Conservation (phyloP, 2,113 vertebrate genomes). For the Rhagologus leucostigma region DNA sequence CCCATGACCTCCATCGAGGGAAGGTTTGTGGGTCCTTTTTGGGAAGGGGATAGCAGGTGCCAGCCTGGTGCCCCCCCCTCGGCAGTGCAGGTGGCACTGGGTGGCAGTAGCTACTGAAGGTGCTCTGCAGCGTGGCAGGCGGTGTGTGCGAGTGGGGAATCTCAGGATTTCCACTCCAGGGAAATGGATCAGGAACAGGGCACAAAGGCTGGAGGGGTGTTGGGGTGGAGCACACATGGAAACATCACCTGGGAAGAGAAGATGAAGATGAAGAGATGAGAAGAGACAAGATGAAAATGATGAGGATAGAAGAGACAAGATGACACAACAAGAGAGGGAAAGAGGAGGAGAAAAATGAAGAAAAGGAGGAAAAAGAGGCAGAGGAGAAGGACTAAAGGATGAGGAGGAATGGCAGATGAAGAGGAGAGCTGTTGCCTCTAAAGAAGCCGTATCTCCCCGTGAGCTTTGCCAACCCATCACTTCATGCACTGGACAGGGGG, state of each 20-base stretch:
- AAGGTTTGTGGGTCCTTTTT: neutral
- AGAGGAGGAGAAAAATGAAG: neutral
- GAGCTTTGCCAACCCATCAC: neutral
- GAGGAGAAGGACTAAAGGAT: neutral
- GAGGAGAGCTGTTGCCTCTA: neutral
- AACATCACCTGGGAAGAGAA: neutral
- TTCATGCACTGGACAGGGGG: neutral
- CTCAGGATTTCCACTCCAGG: neutral
- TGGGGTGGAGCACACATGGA: neutral
- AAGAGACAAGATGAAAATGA: neutral
- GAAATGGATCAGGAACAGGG: rapidly evolving
- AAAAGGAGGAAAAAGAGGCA: neutral
- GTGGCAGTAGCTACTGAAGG: neutral
- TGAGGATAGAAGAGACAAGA: neutral
- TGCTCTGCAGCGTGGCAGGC: rapidly evolving
- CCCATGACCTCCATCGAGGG: rapidly evolving
- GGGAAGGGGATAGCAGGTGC: neutral
- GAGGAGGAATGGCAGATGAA: neutral
- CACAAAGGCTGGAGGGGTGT: neutral
- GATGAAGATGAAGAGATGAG: neutral
- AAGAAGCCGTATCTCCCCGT: rapidly evolving
- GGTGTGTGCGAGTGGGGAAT: neutral
- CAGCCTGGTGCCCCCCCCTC: neutral
- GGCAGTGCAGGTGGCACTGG: neutral
- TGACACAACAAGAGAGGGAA: neutral